Evolutionary conservation across 2,113 vertebrate genomes (phyloP).

Genomic region (Phalacrocorax pelagicus): DNA sequence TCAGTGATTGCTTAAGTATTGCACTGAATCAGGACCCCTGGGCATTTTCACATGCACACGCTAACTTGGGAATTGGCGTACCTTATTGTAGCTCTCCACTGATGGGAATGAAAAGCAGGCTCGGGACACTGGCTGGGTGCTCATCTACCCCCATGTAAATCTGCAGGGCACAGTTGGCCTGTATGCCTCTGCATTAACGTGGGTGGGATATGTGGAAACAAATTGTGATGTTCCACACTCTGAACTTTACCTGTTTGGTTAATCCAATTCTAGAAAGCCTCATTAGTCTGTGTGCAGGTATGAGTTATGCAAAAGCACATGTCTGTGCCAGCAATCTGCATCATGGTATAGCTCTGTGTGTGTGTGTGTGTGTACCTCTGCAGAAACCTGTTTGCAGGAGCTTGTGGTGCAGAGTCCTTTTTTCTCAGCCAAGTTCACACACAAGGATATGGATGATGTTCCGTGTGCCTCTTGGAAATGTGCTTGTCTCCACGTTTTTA

Average conservation of each 20-base stretch:
- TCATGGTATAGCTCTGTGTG: neutral
- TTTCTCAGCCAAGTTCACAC: neutral
- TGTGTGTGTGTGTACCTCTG: neutral
- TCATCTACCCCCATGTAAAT: rapidly evolving
- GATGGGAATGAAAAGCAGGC: neutral
- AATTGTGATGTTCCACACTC: neutral
- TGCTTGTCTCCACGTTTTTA: neutral
- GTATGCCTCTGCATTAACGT: neutral
- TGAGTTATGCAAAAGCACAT: neutral
- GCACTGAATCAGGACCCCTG: constrained; percentile 41
- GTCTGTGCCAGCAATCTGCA: neutral
- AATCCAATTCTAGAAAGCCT: neutral
- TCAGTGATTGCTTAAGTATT: constrained; percentile 39
- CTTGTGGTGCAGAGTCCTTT: neutral
- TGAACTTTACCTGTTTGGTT: neutral
- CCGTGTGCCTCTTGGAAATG: neutral
- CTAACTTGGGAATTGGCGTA: neutral
- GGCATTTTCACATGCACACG: neutral
- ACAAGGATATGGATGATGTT: neutral
- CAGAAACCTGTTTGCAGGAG: neutral
- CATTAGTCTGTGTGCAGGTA: neutral
- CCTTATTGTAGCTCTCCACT: neutral
- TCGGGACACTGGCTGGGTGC: rapidly evolving
- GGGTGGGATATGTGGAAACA: neutral
- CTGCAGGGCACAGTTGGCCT: neutral